Percentiles rank a stretch among this genome's conserved stretches.
phyloP scores from a whole-genome alignment of 2,888 invertebrate species.

The Macroteleia sp. region DNA sequence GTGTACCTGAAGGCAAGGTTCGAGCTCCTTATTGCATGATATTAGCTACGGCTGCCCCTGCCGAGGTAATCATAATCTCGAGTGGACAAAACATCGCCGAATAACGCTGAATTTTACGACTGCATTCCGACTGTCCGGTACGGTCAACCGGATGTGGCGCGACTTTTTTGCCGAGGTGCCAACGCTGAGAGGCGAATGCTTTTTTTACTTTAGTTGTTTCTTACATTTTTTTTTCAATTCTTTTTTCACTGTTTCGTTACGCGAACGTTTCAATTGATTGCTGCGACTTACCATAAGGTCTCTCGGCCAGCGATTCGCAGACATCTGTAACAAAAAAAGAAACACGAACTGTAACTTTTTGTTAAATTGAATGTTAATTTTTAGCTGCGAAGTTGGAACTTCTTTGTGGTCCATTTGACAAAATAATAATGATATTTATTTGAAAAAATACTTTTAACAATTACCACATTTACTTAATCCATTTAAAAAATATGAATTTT shows the following conservation, averaged over 20 bases:
- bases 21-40: conserved; percentile 77
- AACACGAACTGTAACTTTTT: conserved; percentile 9
- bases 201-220: too few relatives aligned
- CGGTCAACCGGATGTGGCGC: conserved; percentile 74
- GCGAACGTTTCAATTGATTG: conserved; percentile 24
- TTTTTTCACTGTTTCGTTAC: neutral
- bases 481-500: too few relatives aligned
- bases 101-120: conserved; percentile 80
- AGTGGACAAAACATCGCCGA: conserved; percentile 79
- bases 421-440: conserved; percentile 39
- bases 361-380: conserved; percentile 39
- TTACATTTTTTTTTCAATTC: neutral
- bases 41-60: conserved; percentile 79
- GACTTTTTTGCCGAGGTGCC: conserved; percentile 74
- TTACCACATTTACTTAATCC: too few relatives aligned
- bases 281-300: conserved; percentile 80
- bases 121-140: conserved; percentile 51
- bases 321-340: conserved; percentile 78
- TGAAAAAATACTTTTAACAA: conserved; percentile 50
- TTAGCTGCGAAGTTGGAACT: neutral
- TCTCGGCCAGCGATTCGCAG: conserved; percentile 80
- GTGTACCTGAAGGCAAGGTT: conserved; percentile 63
- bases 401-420: conserved; percentile 21
- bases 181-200: conserved; percentile 51
- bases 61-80: conserved; percentile 78